phyloP scores from a whole-genome alignment of 2,888 invertebrate species.

The Exephanes ischioxanthus region DNA sequence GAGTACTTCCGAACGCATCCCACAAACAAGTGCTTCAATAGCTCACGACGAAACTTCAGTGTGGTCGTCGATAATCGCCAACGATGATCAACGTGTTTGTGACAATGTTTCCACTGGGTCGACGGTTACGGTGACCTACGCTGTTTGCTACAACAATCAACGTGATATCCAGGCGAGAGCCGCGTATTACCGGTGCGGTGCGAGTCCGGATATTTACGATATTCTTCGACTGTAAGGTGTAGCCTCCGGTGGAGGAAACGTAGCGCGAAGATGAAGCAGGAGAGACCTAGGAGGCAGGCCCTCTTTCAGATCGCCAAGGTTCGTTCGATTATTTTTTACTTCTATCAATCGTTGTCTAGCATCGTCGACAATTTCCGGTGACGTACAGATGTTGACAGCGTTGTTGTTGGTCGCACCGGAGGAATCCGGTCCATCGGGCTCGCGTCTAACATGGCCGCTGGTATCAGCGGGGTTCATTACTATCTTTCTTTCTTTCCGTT shows the following conservation, averaged over 20 bases:
- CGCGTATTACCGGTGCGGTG: conserved; percentile 33
- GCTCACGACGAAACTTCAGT: background rate
- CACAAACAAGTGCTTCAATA: conserved; percentile 57
- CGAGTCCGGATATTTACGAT: conserved; percentile 49
- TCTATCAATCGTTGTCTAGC: background rate
- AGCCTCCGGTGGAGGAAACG: conserved; percentile 8
- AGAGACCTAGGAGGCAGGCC: conserved; percentile 85
- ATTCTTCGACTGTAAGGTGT: conserved; percentile 22
- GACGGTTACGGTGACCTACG: conserved; percentile 55
- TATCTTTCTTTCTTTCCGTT: conserved; percentile 46
- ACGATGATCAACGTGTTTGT: conserved; percentile 60
- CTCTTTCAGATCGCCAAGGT: conserved; percentile 93
- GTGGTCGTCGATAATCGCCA: conserved; percentile 18
- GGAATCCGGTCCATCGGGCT: conserved; percentile 64
- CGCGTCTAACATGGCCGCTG: conserved; percentile 67
- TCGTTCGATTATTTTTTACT: conserved; percentile 62
- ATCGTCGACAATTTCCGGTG: background rate
- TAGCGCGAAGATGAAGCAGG: conserved; percentile 79
- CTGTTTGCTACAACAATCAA: background rate
- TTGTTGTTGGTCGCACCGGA: conserved; percentile 47
- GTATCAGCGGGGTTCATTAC: conserved; percentile 63
- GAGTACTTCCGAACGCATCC: conserved; percentile 73
- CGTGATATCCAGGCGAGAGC: conserved; percentile 23
- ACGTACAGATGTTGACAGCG: conserved; percentile 33
- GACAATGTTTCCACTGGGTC: conserved; percentile 36